Percentiles rank a stretch among this genome's conserved stretches.
These are phyloP conservation scores for Macropus fuliginosus DNA, from an alignment of 2,797 vertebrate genomes.

Conservation along the genomic window DNA sequence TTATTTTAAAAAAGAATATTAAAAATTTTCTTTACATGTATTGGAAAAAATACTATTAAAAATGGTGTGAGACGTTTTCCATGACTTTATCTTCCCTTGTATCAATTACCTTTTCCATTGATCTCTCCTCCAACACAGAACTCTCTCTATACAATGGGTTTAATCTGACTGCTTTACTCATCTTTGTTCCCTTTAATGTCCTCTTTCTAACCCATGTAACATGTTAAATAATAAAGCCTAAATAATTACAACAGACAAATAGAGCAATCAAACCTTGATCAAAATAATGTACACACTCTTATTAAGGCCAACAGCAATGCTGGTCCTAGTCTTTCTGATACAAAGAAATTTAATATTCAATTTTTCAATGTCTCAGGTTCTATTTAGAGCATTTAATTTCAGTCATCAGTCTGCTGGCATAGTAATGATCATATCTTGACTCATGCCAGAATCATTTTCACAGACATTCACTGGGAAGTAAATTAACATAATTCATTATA, in stretches of 20 bases:
- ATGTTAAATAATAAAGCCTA: conserved; percentile 36
- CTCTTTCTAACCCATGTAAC: neutral
- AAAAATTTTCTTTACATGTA: neutral
- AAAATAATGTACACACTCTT: neutral
- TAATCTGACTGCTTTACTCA: neutral
- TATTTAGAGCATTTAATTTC: conserved; percentile 1
- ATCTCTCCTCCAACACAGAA: neutral
- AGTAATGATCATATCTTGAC: conserved; percentile 54
- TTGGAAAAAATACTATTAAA: neutral
- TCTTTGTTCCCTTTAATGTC: neutral
- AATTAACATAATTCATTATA: conserved; percentile 39
- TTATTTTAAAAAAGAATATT: neutral
- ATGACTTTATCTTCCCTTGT: neutral
- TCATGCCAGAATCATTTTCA: conserved; percentile 8
- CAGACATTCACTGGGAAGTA: conserved; percentile 30
- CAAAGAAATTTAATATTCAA: neutral
- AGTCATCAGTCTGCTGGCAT: conserved; percentile 45
- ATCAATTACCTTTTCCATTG: neutral
- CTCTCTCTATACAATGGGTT: neutral
- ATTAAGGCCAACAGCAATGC: conserved; percentile 13
- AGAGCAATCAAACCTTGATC: conserved; percentile 31
- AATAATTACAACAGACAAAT: conserved; percentile 12
- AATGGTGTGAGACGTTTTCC: neutral
- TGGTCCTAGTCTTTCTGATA: neutral
- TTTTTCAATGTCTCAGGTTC: conserved; percentile 11